Evolutionary conservation across 2,888 invertebrate genomes (phyloP), one percentile per base, ranked within the genome.

Genomic region (Geophilus truncorum): DNA sequence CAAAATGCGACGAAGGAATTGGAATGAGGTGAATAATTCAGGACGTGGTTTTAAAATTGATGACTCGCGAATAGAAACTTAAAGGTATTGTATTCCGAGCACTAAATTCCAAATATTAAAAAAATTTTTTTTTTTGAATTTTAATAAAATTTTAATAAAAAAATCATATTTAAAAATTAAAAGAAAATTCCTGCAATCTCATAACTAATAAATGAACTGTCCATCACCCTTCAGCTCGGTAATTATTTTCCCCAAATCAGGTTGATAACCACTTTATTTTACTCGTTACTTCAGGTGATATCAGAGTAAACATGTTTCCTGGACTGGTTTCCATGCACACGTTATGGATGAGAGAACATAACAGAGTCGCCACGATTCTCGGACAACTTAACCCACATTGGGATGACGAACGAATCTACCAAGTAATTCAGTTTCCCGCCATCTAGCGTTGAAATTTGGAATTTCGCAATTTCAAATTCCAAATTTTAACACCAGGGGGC

Each of bases 301-400:
- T 80, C 23, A 32, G 82, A 70, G 82, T 82, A 15, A 82, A 82
- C 80, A 80, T 81, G 77, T 81, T 81, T 28, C 82, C 81, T 9
- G 81, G 81, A 5, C 70, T 82, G 62, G 81, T 77, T 62, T 81
- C 81, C 32, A 77, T 82, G 78, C 82, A 82, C 79, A 82, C 82
- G 1, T 62, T 82, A 78, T 82, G 81, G 81, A 81, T 82, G 82
- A 70, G 82, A 36, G 82, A 82, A 51, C 82, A 82, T 62, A 82
- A 82, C 40, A 81, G 82, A 15, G 9, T 82, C 18, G 82, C 79
- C n/a, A 77, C 40, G 10, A 76, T 80, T 32, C 75, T 82, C 9
- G 57, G 78, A 21, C 34, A 79, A 18, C 57, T 85, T 12, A 86
- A 82, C 77, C 81, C 82, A 21, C 82, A 82, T 32, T 82, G 82